A percentile compares a stretch with the other conserved stretches of the same genome.
These are phyloP conservation scores for Bradypus variegatus DNA, from an alignment of 2,797 vertebrate genomes.

Conservation along the genomic window DNA sequence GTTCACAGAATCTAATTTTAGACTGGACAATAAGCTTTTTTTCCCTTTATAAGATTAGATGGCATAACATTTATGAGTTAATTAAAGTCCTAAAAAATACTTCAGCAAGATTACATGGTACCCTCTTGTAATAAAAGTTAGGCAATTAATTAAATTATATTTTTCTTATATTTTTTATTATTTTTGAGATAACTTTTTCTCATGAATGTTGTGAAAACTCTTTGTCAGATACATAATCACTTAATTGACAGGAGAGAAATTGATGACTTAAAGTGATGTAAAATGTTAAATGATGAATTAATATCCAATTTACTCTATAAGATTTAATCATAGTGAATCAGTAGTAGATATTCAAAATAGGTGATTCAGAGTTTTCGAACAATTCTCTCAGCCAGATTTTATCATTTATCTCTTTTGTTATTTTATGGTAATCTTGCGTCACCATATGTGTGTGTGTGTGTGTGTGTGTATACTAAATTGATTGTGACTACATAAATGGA, in stretches of 20 bases:
- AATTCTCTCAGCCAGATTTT: not conserved
- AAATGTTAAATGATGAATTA: slow-evolving; percentile 12
- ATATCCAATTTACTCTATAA: not conserved
- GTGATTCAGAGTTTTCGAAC: slow-evolving; percentile 26
- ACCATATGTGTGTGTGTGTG: no score
- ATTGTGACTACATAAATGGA: not conserved
- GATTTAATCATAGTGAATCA: not conserved
- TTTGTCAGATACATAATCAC: not conserved
- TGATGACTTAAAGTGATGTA: slow-evolving; percentile 29
- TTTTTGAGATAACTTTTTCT: slow-evolving; percentile 30
- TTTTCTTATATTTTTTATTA: not conserved
- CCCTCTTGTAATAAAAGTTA: slow-evolving; percentile 28
- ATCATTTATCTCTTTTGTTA: slow-evolving; percentile 2
- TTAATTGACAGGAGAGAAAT: slow-evolving; percentile 15
- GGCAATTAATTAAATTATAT: not conserved
- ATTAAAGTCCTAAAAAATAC: not conserved
- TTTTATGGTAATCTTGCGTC: slow-evolving; percentile 8
- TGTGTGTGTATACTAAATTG: not conserved
- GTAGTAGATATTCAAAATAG: not conserved
- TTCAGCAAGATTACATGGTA: not conserved
- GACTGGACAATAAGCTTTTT: slow-evolving; percentile 18
- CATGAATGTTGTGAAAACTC: not conserved
- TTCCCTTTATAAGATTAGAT: slow-evolving; percentile 1
- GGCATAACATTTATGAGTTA: not conserved
- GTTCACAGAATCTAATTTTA: slow-evolving; percentile 74